Evolutionary conservation across 2,113 vertebrate species (phyloP), one percentile per base, ranked within the genome.

Genomic region (Silurus glanis): DNA sequence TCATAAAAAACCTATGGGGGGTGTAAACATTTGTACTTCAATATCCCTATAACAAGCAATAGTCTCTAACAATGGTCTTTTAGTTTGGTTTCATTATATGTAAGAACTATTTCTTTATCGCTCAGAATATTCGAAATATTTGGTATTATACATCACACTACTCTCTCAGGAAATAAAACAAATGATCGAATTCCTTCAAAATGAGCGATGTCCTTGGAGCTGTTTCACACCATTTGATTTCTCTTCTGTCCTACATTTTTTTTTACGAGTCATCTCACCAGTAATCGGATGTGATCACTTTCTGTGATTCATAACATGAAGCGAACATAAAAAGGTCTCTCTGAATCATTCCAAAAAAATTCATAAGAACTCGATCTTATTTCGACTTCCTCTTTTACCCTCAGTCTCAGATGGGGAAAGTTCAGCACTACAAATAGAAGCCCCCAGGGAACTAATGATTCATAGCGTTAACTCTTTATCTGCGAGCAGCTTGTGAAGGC

Each of bases 391-490:
- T 47, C 19, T 47, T 47, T 21, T 17, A 47, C 16, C 9, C 37
- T 4, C 2, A 19, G 28, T 71, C 69, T 47, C 16, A 9, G 37
- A 74, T 49, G 49, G 47, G 45, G 17, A 74, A 74, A 74, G 45
- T 74, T 49, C 45, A 21, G 9, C 19, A 23, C 71, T 74, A 74
- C 71, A 49, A 74, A 74, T 74, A 74, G 69, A 72, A 37, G 16
- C 69, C 17, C 69, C 4, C 16, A 2, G 17, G 17, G 69, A 3
- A 4, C 9, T 74, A 3, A 19, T 74, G 71, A 74, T 49, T 74
- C 71, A 74, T 74, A 21, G 21, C 17, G 12, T 74, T 74, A 74
- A 74, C 45, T 74, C 71, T 69, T 69, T 37, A 37, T 69, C 66
- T 67, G 37, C 16, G 37, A 67, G 37, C n/a, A 28, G 66, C 66